A percentile compares a stretch with the other conserved stretches of the same genome.
Evolutionary conservation across 2,888 invertebrate species (phyloP).

Genomic region (Helicoverpa assulta): DNA sequence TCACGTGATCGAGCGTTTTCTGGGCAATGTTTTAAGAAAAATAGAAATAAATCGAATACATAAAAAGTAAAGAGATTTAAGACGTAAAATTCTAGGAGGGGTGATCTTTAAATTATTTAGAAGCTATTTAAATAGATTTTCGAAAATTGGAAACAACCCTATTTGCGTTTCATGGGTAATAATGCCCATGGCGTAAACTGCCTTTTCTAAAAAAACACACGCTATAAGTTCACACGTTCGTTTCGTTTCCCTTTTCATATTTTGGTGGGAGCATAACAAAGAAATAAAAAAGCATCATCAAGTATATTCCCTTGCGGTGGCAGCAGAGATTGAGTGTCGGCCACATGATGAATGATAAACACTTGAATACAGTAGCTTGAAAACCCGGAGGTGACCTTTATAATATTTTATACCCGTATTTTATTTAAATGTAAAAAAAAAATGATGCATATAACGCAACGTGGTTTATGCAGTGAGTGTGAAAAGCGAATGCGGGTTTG

Average conservation of each 20-base stretch:
- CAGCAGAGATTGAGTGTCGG: constrained; percentile 54
- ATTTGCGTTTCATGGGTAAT: not conserved
- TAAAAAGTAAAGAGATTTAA: too few relatives aligned
- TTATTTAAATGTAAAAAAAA: constrained; percentile 1
- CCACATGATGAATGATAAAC: constrained; percentile 44
- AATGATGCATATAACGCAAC: not conserved
- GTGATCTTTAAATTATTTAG: too few relatives aligned
- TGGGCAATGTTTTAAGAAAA: too few relatives aligned
- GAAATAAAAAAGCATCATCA: constrained; percentile 53
- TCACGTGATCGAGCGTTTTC: too few relatives aligned
- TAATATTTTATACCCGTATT: constrained; percentile 13
- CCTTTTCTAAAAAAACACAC: not conserved
- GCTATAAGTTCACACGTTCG: constrained; percentile 12
- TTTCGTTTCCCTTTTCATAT: constrained; percentile 37
- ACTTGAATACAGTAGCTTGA: constrained; percentile 31
- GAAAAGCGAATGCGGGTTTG: not conserved
- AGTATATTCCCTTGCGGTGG: constrained; percentile 46
- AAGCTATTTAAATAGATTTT: too few relatives aligned
- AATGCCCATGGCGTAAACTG: not conserved
- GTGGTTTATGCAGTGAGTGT: not conserved
- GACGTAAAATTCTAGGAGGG: too few relatives aligned
- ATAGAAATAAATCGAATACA: too few relatives aligned
- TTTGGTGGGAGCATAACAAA: constrained; percentile 39
- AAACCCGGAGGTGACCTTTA: constrained; percentile 20
- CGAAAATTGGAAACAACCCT: too few relatives aligned